Conservation (phyloP, 2,113 vertebrate genomes). For the Aspidoscelis tigris region DNA sequence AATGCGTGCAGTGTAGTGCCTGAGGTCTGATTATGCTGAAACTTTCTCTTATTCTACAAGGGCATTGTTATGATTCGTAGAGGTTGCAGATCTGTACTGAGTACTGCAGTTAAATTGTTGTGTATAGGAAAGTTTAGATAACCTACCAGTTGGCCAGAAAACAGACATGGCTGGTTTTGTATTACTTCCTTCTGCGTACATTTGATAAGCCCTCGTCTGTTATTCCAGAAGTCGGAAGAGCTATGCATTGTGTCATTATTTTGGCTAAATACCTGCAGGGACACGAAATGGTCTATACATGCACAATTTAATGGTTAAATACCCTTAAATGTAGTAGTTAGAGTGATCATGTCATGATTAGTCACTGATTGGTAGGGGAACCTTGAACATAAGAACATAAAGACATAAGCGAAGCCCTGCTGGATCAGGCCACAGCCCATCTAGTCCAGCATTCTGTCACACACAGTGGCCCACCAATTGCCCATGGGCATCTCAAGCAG, state of each 20-base stretch:
- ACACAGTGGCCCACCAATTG: no score
- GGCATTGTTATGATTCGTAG: background rate
- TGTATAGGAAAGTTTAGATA: background rate
- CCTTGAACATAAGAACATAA: background rate
- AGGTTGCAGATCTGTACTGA: background rate
- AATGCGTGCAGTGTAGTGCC: background rate
- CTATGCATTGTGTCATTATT: background rate
- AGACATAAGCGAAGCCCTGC: no score
- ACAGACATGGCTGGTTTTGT: background rate
- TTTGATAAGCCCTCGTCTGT: constrained; percentile 1
- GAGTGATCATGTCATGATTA: background rate
- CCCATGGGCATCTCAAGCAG: no score
- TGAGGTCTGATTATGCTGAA: background rate
- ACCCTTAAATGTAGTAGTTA: background rate
- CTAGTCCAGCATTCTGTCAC: background rate
- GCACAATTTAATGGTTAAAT: background rate
- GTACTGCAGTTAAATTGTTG: background rate
- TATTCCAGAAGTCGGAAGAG: constrained; percentile 2
- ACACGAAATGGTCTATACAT: no score
- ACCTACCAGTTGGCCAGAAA: background rate
- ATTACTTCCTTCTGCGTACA: constrained; percentile 7
- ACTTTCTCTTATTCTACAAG: no score
- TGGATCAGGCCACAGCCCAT: background rate
- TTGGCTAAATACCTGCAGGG: background rate
- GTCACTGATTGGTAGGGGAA: background rate